Evolutionary conservation across 1,140 invertebrate genomes (phyloP), one percentile per base, ranked within the genome.

Genomic region (Mesaphorura yosii): DNA sequence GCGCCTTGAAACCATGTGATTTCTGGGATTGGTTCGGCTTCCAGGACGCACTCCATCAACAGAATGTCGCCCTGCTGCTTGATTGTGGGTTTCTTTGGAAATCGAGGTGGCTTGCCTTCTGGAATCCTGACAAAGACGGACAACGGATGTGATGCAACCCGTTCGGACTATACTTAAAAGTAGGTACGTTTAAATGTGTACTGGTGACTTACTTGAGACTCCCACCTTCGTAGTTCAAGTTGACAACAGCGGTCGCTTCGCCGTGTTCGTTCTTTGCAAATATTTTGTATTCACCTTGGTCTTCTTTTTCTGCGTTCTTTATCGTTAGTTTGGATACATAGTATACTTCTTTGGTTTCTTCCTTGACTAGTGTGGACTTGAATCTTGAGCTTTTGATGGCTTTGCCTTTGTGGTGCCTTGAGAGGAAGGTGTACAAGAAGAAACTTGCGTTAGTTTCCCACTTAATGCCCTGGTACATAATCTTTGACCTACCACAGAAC

Each of bases 1-100:
- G 81, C 79, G 40, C 86, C 87, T 65, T 92, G 88, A 71, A 81
- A 95, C 92, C 92, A 96, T 4, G 83, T 88, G 62, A 96, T 94
- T 66, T 95, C 90, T 51, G 92, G 92, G 41, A 88, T 78, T 19
- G 92, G 92, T 72, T 93, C 82, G 38, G 91, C 90, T 76, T 95
- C 91, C 68, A 96, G 72, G 64, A 92, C 74, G 71, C 92, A 96
- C 73, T 95, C 90, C 88, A 96, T 92, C 60, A 95, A 82, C 60
- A 96, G 77, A 47, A 88, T 69, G 69, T 94, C 90, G 39, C 90
- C 91, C 57, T 91, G 86, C 76, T 96, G 92, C 63, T 87, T 81
- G 63, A 97, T 96, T 27, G 88, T 92, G 48, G 92, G 92, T 70
- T 95, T 95, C 77, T 94, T 94, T 39, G 92, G 91, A 71, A 97